Conservation (phyloP, 2,888 invertebrate species). For the Andrena chrysosceles region DNA sequence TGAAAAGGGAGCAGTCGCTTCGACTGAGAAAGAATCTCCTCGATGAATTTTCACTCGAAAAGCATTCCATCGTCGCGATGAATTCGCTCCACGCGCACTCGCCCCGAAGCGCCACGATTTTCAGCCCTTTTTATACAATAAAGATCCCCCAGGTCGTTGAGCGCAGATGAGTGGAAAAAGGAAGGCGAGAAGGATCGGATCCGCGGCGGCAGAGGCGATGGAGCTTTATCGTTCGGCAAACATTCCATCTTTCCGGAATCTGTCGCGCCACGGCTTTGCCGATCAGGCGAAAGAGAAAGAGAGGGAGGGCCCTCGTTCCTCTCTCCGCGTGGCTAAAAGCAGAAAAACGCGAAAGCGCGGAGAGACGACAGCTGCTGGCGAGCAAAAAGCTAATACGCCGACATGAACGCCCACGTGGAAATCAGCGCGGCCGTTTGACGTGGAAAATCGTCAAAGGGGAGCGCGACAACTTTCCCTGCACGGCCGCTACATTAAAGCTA, state of each 20-base stretch:
- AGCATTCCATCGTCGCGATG: too few species aligned
- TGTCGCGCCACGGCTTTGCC: constrained; percentile 29
- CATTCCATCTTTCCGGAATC: constrained; percentile 35
- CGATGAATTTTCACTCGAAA: too few species aligned
- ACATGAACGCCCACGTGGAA: constrained; percentile 69
- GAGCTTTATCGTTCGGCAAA: constrained; percentile 40
- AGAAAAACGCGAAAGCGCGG: constrained; percentile 29
- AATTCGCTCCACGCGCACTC: too few species aligned
- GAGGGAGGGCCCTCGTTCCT: too few species aligned
- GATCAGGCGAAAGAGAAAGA: too few species aligned
- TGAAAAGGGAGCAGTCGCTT: too few species aligned
- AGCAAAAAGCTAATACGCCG: constrained; percentile 64
- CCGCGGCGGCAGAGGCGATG: constrained; percentile 7
- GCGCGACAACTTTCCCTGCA: constrained; percentile 44
- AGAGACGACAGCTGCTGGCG: constrained; percentile 29
- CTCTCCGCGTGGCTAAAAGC: constrained; percentile 32
- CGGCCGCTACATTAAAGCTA: constrained; percentile 78
- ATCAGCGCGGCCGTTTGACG: constrained; percentile 73
- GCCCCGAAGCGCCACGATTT: too few species aligned
- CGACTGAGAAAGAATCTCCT: too few species aligned
- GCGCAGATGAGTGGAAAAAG: background rate
- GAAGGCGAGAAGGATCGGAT: constrained; percentile 8
- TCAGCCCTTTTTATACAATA: too few species aligned
- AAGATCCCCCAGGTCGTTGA: too few species aligned
- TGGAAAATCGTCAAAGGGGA: constrained; percentile 73